These are phyloP conservation scores for Polypterus bichir DNA, from an alignment of 2,113 vertebrate genomes.

Conservation along the genomic window DNA sequence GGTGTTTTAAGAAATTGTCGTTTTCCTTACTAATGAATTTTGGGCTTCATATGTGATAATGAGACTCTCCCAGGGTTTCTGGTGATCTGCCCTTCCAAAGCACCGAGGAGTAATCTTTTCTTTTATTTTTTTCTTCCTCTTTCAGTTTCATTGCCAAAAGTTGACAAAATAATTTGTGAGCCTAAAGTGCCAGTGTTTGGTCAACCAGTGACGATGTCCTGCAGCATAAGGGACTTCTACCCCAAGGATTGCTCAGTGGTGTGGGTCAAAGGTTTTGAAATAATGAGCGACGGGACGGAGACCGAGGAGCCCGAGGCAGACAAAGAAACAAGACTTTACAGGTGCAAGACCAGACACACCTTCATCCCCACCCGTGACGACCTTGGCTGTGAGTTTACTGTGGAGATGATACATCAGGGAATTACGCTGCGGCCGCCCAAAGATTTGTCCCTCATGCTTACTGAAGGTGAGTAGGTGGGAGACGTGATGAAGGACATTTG, in stretches of 20 bases:
- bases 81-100: neutral
- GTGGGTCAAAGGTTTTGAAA: constrained; percentile 12
- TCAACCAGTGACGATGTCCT: constrained; percentile 10
- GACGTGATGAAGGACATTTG: no score
- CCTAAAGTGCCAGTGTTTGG: constrained; percentile 8
- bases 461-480: constrained; percentile 1
- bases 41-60: neutral
- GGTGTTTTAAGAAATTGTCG: neutral
- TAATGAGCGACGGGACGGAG: neutral
- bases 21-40: neutral
- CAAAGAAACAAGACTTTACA: constrained; percentile 3
- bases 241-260: neutral
- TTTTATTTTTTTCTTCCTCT: constrained; percentile 4
- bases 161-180: constrained; percentile 10
- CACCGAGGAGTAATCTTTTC: neutral
- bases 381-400: neutral
- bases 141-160: constrained; percentile 11
- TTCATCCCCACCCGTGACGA: constrained; percentile 1
- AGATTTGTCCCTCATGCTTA: neutral
- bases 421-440: neutral
- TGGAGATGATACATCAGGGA: constrained; percentile 8
- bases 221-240: constrained; percentile 2
- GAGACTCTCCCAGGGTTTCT: neutral
- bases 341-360: neutral
- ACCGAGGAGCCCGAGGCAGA: neutral